Percentiles rank a stretch among this genome's conserved stretches.
phyloP scores from a whole-genome alignment of 2,888 invertebrate genomes.

The Nemotelus nigrinus region DNA sequence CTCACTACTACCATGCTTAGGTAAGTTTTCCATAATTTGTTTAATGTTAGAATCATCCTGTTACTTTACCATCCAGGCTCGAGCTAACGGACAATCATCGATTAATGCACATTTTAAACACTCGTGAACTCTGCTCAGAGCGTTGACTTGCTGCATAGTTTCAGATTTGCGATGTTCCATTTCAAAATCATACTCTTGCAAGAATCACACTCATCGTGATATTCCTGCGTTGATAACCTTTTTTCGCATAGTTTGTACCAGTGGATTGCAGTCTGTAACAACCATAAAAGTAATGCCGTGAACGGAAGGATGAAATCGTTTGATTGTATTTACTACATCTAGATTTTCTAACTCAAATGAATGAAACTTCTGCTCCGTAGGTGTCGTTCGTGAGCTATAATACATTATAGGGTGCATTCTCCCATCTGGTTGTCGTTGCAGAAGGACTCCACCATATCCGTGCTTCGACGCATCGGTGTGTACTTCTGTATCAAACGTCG shows the following conservation, averaged over 20 bases:
- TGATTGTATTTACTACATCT: slow-evolving; percentile 10
- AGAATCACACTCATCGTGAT: no score
- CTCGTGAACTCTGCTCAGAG: no score
- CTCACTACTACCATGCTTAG: no score
- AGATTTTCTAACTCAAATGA: slow-evolving; percentile 19
- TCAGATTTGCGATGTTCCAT: no score
- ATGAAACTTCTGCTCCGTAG: not conserved
- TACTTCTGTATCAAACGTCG: slow-evolving; percentile 1
- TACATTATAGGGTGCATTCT: slow-evolving; percentile 1
- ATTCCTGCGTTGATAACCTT: no score
- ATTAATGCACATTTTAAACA: no score
- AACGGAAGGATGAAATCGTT: slow-evolving; percentile 4
- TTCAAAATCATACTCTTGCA: no score
- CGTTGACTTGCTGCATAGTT: no score
- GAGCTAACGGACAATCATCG: no score
- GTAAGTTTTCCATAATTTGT: no score
- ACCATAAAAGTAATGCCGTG: not conserved
- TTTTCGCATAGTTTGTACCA: not conserved
- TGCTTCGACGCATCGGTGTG: slow-evolving; percentile 5
- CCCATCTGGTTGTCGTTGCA: slow-evolving; percentile 12
- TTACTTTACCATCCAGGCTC: no score
- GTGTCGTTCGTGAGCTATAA: slow-evolving; percentile 1
- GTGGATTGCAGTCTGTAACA: not conserved
- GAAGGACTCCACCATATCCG: slow-evolving; percentile 6
- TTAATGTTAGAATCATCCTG: no score